These are phyloP conservation scores for Craseonycteris thonglongyai DNA, from an alignment of 2,113 vertebrate species.

Conservation along the genomic window DNA sequence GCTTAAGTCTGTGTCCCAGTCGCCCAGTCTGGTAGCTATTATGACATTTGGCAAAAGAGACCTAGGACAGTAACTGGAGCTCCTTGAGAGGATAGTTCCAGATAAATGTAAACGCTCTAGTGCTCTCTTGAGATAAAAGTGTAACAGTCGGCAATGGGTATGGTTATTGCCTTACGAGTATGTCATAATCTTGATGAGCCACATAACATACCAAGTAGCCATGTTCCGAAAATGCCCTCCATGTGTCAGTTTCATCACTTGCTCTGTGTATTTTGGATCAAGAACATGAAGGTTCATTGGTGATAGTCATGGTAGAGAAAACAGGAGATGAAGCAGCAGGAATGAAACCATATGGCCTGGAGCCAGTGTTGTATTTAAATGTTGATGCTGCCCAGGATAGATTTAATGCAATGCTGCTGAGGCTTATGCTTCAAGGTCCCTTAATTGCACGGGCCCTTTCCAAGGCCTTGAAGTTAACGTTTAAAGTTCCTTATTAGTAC, in stretches of 20 bases:
- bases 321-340: fast-evolving
- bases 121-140: neutral
- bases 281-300: neutral
- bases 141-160: neutral
- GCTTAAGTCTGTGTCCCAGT: neutral
- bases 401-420: neutral
- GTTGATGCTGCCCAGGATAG: neutral
- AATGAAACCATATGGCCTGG: neutral
- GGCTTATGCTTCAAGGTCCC: neutral
- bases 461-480: neutral
- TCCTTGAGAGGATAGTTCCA: neutral
- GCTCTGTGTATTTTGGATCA: neutral
- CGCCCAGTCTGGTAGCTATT: neutral
- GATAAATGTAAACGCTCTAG: neutral
- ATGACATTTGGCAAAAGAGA: neutral
- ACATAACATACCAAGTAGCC: fast-evolving
- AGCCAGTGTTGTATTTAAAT: neutral
- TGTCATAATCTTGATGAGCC: fast-evolving
- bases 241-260: neutral
- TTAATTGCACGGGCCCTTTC: neutral
- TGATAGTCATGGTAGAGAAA: neutral
- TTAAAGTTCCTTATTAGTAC: neutral
- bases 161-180: too few relatives aligned
- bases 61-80: neutral
- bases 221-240: neutral